phyloP scores from a whole-genome alignment of 2,888 invertebrate species.

The Ypsolopha sequella region DNA sequence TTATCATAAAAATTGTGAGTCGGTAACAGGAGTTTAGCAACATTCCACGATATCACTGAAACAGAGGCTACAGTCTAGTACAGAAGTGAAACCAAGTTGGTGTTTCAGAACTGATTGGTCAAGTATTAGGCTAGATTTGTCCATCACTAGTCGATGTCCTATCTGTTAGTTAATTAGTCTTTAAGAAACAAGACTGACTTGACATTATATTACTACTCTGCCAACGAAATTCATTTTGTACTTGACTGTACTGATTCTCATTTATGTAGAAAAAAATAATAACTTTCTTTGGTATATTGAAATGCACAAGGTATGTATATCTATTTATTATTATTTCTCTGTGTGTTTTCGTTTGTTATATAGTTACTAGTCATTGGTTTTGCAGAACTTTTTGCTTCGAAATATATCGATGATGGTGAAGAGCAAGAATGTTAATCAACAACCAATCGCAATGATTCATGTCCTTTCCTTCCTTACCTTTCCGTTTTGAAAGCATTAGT shows the following conservation, averaged over 20 bases:
- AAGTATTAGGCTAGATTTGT: no score
- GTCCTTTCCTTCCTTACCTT: constrained; percentile 10
- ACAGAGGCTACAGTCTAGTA: neutral
- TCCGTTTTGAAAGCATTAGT: constrained; percentile 15
- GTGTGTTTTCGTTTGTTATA: neutral
- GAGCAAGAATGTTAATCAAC: constrained; percentile 31
- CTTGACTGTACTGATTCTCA: neutral
- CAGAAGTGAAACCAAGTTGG: neutral
- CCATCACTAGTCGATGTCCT: neutral
- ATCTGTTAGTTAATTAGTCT: neutral
- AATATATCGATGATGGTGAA: constrained; percentile 12
- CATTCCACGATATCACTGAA: constrained; percentile 24
- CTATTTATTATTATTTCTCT: neutral
- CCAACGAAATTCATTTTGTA: neutral
- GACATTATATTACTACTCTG: neutral
- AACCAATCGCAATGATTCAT: constrained; percentile 15
- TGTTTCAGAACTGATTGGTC: no score
- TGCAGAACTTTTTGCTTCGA: constrained; percentile 19
- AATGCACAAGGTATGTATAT: neutral
- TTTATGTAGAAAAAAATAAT: neutral
- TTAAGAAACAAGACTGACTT: constrained; percentile 1
- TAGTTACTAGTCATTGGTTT: constrained; percentile 54
- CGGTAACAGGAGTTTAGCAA: constrained; percentile 43
- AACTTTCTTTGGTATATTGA: neutral
- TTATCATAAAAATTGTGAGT: constrained; percentile 11